Conservation (phyloP, 1,140 invertebrate genomes). For the Penaeus chinensis region DNA sequence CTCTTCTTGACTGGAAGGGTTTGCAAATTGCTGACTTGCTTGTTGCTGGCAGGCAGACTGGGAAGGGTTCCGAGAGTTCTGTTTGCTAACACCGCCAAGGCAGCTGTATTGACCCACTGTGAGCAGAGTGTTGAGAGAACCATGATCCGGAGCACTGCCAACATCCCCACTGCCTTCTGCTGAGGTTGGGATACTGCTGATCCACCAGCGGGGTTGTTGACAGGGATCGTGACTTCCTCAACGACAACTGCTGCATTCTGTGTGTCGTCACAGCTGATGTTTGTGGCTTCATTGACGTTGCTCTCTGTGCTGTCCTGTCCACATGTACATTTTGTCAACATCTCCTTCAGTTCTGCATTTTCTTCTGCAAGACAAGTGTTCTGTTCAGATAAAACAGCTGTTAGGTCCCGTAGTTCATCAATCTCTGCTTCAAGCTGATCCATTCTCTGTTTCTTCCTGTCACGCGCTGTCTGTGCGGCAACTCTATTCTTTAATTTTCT, state of each 20-base stretch:
- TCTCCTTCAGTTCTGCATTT: constrained; percentile 38
- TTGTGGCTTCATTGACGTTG: background rate
- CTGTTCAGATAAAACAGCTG: constrained; percentile 34
- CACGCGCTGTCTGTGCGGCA: constrained; percentile 96
- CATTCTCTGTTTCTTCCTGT: constrained; percentile 94
- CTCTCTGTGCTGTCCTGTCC: background rate
- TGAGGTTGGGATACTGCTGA: constrained; percentile 60
- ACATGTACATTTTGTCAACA: constrained; percentile 45
- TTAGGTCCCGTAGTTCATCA: constrained; percentile 67
- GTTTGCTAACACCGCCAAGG: constrained; percentile 17
- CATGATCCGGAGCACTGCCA: constrained; percentile 58
- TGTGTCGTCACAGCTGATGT: background rate
- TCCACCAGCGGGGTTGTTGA: constrained; percentile 54
- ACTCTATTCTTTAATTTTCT: constrained; percentile 96
- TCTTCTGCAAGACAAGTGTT: constrained; percentile 43
- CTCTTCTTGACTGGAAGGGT: constrained; percentile 48
- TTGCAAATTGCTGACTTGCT: background rate
- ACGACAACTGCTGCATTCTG: constrained; percentile 24
- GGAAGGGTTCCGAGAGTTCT: background rate
- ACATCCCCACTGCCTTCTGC: constrained; percentile 54
- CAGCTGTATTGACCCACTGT: constrained; percentile 46
- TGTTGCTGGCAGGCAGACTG: background rate
- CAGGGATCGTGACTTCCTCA: constrained; percentile 61
- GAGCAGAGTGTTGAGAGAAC: constrained; percentile 52
- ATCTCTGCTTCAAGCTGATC: constrained; percentile 82